Evolutionary conservation across 2,888 invertebrate genomes (phyloP), one percentile per base, ranked within the genome.

Genomic region (Cryptocheilus praepositus): DNA sequence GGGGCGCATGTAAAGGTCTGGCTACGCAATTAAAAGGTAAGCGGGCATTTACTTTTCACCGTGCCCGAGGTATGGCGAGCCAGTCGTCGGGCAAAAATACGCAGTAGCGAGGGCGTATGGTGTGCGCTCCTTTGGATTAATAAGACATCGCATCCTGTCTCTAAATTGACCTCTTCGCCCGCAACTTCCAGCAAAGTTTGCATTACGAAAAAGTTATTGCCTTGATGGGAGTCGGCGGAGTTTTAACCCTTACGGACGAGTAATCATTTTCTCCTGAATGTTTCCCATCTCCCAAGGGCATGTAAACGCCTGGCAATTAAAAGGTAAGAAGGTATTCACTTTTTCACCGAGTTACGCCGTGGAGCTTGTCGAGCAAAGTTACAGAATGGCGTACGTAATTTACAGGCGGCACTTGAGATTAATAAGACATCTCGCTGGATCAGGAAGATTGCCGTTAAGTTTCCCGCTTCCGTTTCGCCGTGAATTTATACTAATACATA

Each of bases 11-110:
- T 45, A 56, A 72, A 69, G 59, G 56, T 44, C 28, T 43, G 28
- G 62, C 21, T 45, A 49, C 45, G 66, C 58, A 65, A 77, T 77
- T 77, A 69, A 74, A 67, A 55, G 61, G 56, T 61, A 74, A 77
- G 55, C 72, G 65, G 65, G 57, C 61, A 53, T 74, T 74, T 70
- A 69, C 63, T 73, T 70, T 73, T 55, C 58, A 22, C 44, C 61
- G 44, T 25, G 56, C 15, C 21, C 43, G 19, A 16, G 36, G 25
- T 16, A 19, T 28, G 54, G 18, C n/a, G 11, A 25, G 19, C 18
- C 16, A 45, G 36, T 36, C 13, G 36, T 36, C 36, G 36, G 8
- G 36, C 3, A 28, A 77, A 70, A 73, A 54, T 59, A 25, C 25
- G 54, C 22, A 19, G 28, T 16, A 58, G 8, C 54, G 16, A 18